A percentile compares a stretch with the other conserved stretches of the same genome.
These are phyloP conservation scores for Cephus cinctus DNA, from an alignment of 1,140 invertebrate species.

Conservation along the genomic window DNA sequence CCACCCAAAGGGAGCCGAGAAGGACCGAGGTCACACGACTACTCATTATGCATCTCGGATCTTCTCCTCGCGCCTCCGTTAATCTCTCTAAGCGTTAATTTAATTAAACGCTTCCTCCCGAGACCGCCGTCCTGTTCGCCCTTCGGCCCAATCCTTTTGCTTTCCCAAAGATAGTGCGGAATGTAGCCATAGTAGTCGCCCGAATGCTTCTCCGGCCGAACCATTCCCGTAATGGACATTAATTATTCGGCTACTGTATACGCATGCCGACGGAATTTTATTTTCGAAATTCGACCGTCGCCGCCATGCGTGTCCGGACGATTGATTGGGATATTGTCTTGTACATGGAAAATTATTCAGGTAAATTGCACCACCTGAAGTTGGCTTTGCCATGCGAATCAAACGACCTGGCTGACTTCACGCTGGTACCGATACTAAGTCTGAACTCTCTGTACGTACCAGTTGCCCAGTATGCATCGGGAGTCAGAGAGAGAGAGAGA, in stretches of 20 bases:
- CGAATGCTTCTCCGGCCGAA: conserved; percentile 20
- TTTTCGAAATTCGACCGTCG: too few species aligned
- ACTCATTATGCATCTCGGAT: conserved; percentile 57
- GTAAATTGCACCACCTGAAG: too few species aligned
- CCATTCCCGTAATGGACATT: conserved; percentile 35
- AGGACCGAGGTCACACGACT: conserved; percentile 32
- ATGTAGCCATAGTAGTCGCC: conserved; percentile 12
- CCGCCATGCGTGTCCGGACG: too few species aligned
- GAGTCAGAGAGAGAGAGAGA: too few species aligned
- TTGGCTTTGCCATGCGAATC: too few species aligned
- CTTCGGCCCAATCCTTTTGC: conserved; percentile 6
- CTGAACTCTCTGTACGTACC: too few species aligned
- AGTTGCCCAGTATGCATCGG: too few species aligned
- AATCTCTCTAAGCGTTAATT: conserved; percentile 57
- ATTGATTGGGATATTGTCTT: too few species aligned
- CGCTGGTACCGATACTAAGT: too few species aligned
- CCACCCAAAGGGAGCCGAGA: conserved; percentile 52
- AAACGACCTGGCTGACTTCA: too few species aligned
- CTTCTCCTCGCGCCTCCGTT: conserved; percentile 54
- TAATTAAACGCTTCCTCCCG: conserved; percentile 49
- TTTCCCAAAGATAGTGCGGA: neutral
- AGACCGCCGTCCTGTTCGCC: neutral
- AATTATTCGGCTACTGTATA: conserved; percentile 36
- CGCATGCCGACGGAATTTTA: too few species aligned
- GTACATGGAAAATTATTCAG: too few species aligned